Base-by-base conservation (phyloP, 2,113 vertebrate genomes). In the Brachypodius melanocephalos region DNA sequence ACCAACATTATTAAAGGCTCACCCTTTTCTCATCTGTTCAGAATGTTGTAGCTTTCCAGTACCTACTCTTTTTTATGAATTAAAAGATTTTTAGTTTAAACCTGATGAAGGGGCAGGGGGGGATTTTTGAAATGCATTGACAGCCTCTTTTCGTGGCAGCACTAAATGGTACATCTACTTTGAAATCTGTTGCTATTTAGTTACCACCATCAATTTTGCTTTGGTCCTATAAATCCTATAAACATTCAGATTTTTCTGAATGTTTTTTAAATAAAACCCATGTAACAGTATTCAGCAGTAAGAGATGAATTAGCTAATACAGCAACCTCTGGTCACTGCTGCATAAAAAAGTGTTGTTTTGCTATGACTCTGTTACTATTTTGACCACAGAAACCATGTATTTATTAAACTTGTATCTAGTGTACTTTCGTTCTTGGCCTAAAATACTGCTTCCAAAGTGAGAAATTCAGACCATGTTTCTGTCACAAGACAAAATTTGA, bases 21-120 rank as follows among this genome's bases (percentile, higher is more conserved):
- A 57, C 85, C 5, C 19, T 89, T 90, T 91, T 58, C 55, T 91
- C 89, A 85, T 82, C 85, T 91, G 63, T 94, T 97, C 93, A 97
- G 88, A 95, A 91, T 87, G 90, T 29, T 90, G 55, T 59, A 79
- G 93, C 89, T 96, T 95, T 94, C 90, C 88, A 96, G 67, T 96
- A 96, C 28, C 28, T 95, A 90, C 68, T 87, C 93, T 52, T 95
- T 95, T 97, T 96, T 94, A 96, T 97, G 94, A 97, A 97, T 97
- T 96, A 97, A 97, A 98, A 97, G 96, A 97, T 78, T 96, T 97
- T 98, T 96, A 97, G 81, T 95, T 97, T 57, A 94, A 89, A 95
- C 69, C 88, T 89, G 79, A 95, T 93, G 63, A 69, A 83, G n/a
- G 61, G 55, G 6, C 10, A 73, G 29, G 49, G 34, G 34, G 48